Evolutionary conservation across 92 coral and sea anemone species (phyloP), one percentile per base, ranked within the genome.

Genomic region (Parazoanthus atlanticus): DNA sequence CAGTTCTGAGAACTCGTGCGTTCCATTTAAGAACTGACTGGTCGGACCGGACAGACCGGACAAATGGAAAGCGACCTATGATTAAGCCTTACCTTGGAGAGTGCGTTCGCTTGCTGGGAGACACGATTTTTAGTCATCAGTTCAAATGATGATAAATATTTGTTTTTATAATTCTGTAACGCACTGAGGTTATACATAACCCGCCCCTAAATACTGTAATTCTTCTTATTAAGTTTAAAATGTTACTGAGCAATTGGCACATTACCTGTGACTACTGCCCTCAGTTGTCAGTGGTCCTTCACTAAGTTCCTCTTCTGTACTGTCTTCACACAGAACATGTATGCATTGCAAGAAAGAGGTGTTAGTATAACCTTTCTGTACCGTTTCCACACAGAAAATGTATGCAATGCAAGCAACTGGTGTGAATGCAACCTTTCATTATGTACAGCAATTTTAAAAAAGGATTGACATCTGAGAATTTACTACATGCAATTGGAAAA

Each of bases 271-370:
- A 73, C 41, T n/a, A 41, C 74, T 65, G 15, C 76, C 23, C 32
- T 40, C 76, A 36, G 75, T 82, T 36, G 86, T 82, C 11, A 82
- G 47, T 15, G 58, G 43, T 8, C 58, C 86, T 36, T 82, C 86
- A 66, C 54, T 65, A 25, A 82, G 86, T 33, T 81, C 74, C 32
- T 80, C 85, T 66, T 23, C 86, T 38, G 31, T 71, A 30, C 19
- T 28, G 1, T 40, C 86, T 78, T 46, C 61, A 47, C 33, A 46
- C 3, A 43, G 58, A 32, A 29, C 41, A 31, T 10, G 11, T 4
- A 8, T 61, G 1, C 30, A 80, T 4, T 56, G 64, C 19, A 80
- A 31, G 32, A 30, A 52, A 52, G 8, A 4, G 13, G 38, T 17
- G 25, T 23, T 10, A 9, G 9, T 5, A 76, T 5, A 21, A 2